Evolutionary conservation across 2,888 invertebrate species (phyloP).

Genomic region (Callimorpha dominula): DNA sequence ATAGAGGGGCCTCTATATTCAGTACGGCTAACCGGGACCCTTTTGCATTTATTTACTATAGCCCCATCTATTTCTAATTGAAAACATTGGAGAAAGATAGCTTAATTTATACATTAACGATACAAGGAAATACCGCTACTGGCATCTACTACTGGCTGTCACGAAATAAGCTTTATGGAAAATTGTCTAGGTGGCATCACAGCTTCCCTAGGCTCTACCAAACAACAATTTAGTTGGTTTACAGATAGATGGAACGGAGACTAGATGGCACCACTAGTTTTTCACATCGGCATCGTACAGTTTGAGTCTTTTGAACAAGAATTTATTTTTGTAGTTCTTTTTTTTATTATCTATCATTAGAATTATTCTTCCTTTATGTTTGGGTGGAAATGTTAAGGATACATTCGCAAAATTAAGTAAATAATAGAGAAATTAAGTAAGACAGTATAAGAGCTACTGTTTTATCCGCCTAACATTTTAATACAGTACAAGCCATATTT

Average conservation of each 20-base stretch:
- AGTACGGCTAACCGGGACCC: no score
- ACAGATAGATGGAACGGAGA: background rate
- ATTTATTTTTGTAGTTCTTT: no score
- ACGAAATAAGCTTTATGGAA: background rate
- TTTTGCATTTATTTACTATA: background rate
- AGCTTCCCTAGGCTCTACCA: background rate
- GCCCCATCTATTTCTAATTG: background rate
- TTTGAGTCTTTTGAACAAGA: background rate
- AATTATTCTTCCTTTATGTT: no score
- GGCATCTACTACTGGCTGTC: no score
- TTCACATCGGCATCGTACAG: background rate
- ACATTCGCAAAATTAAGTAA: no score
- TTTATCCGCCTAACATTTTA: background rate
- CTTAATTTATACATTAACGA: background rate
- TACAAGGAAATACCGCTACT: background rate
- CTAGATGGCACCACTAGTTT: conserved; percentile 6
- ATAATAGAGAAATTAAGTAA: no score
- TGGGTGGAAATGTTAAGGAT: no score
- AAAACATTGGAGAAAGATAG: background rate
- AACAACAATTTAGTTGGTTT: background rate
- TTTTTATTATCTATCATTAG: no score
- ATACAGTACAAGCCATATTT: background rate
- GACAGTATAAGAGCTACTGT: no score
- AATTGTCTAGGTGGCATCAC: background rate
- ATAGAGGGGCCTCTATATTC: no score